Evolutionary conservation across 2,888 invertebrate genomes (phyloP), one percentile per base, ranked within the genome.

Genomic region (Thysanoteuthis rhombus): DNA sequence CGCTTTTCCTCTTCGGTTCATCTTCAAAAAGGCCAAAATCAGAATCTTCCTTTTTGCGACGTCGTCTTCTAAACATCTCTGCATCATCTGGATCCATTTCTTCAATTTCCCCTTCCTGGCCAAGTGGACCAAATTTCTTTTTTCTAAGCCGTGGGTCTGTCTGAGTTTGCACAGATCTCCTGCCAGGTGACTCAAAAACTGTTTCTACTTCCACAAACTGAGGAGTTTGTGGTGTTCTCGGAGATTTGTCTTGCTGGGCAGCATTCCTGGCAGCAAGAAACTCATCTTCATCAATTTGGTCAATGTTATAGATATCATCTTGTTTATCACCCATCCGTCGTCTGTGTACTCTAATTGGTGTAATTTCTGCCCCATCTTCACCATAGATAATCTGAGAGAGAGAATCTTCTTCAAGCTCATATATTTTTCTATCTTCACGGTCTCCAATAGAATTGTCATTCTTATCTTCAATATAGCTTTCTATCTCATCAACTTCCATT

Each of bases 161-260:
- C 93, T 96, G 96, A 19, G 96, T 96, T 94, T 96, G 95, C 6
- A 96, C 96, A 39, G 96, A 96, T 92, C 96, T 94, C 52, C 95
- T 95, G 38, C 95, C 96, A 45, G 95, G 95, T 32, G 95, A 94
- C 92, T 96, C 96, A 94, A 94, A 95, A 90, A 96, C 95, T 28
- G 96, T 95, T 52, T 96, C 96, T 42, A 96, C 96, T 93, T 96
- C 96, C 32, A 96, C 95, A 95, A 96, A 96, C 40, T 95, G 95
- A 92, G 94, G 94, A 92, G 95, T 95, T 42, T 95, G 94, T 40
- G 95, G 95, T 2, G 96, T 96, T 75, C 93, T 47, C 93, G 94
- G 89, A 94, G 95, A 93, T 58, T 93, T 93, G 32, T 92, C 92
- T 92, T 92, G 92, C 42, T 89, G 75, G 19, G 89, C 42, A 93